A percentile compares a stretch with the other conserved stretches of the same genome.
phyloP scores from a whole-genome alignment of 2,797 vertebrate species.

The Oceanodroma leucorhoa region DNA sequence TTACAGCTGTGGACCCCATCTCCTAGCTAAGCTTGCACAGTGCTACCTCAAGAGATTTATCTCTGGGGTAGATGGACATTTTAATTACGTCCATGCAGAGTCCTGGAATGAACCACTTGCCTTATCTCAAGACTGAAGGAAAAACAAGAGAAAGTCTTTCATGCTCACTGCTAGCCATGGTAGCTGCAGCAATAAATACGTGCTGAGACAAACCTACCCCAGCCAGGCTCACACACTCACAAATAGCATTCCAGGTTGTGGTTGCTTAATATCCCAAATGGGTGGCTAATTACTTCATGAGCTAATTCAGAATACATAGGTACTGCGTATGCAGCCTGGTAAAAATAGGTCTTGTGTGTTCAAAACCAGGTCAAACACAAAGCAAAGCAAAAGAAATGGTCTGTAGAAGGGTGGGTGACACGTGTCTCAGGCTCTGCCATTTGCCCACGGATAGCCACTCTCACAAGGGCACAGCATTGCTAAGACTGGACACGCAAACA shows the following conservation, averaged over 20 bases:
- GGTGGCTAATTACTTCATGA: constrained; percentile 40
- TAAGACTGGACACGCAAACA: neutral
- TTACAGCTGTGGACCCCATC: neutral
- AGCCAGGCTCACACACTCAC: neutral
- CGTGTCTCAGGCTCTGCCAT: neutral
- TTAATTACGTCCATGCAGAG: neutral
- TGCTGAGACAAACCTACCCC: neutral
- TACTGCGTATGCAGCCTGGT: neutral
- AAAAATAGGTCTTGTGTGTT: neutral
- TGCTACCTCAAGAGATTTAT: neutral
- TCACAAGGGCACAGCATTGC: neutral
- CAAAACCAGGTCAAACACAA: constrained; percentile 5
- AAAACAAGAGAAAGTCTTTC: constrained; percentile 19
- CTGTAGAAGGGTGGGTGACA: neutral
- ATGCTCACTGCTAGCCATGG: neutral
- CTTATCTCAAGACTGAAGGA: neutral
- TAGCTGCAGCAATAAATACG: neutral
- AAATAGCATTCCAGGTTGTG: neutral
- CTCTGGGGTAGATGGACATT: neutral
- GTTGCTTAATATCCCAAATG: constrained; percentile 24
- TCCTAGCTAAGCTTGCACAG: neutral
- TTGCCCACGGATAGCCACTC: neutral
- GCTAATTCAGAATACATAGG: neutral
- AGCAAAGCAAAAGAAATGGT: neutral
- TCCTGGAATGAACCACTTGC: neutral